Conservation (phyloP, 2,113 vertebrate genomes). For the Oreochromis tanganicae region DNA sequence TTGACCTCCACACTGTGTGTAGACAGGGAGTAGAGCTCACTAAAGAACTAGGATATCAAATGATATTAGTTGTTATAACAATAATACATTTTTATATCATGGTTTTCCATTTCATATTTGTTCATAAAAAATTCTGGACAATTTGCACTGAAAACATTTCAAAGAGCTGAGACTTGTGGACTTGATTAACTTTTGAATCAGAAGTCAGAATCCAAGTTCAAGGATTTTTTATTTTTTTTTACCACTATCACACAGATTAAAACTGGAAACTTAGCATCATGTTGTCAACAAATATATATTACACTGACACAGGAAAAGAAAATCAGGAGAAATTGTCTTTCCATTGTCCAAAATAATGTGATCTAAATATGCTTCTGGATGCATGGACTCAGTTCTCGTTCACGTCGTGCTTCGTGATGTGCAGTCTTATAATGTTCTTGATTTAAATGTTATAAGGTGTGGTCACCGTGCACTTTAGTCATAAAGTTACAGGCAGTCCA, state of each 20-base stretch:
- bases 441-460: background rate
- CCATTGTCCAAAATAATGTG: background rate
- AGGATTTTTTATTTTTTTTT: background rate
- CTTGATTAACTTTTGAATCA: background rate
- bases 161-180: background rate
- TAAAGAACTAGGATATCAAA: background rate
- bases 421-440: background rate
- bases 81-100: too few relatives aligned
- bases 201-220: background rate
- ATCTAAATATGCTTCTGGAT: background rate
- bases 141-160: background rate
- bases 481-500: background rate
- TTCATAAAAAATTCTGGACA: background rate
- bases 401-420: background rate
- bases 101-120: background rate
- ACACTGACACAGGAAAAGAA: accelerated
- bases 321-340: background rate
- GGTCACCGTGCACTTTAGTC: background rate
- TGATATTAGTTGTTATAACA: background rate
- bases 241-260: background rate
- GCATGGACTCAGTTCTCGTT: background rate
- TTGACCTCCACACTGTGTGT: background rate
- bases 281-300: background rate
- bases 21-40: background rate
- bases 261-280: background rate